phyloP scores from a whole-genome alignment of 2,888 invertebrate genomes.

The Hesperia comma region DNA sequence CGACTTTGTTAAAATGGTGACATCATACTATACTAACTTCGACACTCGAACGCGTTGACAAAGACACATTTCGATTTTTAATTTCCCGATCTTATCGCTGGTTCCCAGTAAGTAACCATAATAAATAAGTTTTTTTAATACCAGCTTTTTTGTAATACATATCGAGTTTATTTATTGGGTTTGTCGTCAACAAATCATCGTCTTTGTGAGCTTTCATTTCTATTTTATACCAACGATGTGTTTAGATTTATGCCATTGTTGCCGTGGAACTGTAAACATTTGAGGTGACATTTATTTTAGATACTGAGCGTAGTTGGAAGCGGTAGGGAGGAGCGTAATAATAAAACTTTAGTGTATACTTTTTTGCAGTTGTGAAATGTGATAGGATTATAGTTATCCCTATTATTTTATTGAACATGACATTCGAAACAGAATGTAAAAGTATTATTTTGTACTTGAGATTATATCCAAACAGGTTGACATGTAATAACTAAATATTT shows the following conservation, averaged over 20 bases:
- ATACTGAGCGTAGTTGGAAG: slow-evolving; percentile 6
- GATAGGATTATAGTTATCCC: too few species aligned
- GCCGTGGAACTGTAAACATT: slow-evolving; percentile 24
- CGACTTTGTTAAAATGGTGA: slow-evolving; percentile 16
- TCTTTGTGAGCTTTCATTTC: slow-evolving; percentile 58
- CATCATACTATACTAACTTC: slow-evolving; percentile 23
- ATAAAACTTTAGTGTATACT: neutral
- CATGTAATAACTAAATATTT: too few species aligned
- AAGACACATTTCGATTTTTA: slow-evolving; percentile 32
- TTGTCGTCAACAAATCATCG: slow-evolving; percentile 72
- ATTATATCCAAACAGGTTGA: too few species aligned
- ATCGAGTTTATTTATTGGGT: slow-evolving; percentile 63
- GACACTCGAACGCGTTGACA: slow-evolving; percentile 23
- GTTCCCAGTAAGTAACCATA: slow-evolving; percentile 55
- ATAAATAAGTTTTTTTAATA: slow-evolving; percentile 70
- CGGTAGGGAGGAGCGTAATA: too few species aligned
- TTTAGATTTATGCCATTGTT: slow-evolving; percentile 64
- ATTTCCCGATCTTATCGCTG: slow-evolving; percentile 28
- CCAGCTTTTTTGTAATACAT: slow-evolving; percentile 51
- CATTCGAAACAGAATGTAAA: too few species aligned
- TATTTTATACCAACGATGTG: slow-evolving; percentile 65
- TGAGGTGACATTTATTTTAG: slow-evolving; percentile 10
- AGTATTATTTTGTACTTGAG: too few species aligned
- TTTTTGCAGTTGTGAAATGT: too few species aligned
- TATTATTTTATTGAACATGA: too few species aligned